Conservation (phyloP, 2,888 invertebrate species). For the Eremobia ochroleuca region DNA sequence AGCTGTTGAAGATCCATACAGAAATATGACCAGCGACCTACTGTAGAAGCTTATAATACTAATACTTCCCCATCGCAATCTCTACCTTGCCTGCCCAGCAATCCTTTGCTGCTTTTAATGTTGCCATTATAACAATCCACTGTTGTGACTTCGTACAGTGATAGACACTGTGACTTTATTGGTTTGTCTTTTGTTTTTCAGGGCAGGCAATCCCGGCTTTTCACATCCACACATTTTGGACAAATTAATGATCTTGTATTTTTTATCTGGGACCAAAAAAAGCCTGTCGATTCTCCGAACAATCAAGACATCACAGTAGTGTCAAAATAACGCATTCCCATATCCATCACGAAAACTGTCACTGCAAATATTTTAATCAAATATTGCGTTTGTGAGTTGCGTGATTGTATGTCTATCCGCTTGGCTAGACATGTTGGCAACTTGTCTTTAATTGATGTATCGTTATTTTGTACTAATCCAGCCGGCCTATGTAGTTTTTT, state of each 20-base stretch:
- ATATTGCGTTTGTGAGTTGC: slow-evolving; percentile 33
- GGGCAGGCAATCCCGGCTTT: not conserved
- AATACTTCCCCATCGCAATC: not conserved
- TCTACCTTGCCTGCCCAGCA: not conserved
- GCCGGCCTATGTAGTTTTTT: not conserved
- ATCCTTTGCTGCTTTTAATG: not conserved
- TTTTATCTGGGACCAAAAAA: not conserved
- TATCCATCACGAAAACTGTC: slow-evolving; percentile 50
- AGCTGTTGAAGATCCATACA: too few species aligned
- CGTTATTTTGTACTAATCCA: slow-evolving; percentile 39
- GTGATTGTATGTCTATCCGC: slow-evolving; percentile 38
- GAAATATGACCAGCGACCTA: not conserved
- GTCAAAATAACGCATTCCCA: slow-evolving; percentile 33
- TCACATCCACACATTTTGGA: not conserved
- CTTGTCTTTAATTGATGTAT: slow-evolving; percentile 49
- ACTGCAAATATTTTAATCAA: slow-evolving; percentile 52
- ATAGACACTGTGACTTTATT: not conserved
- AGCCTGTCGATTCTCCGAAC: not conserved
- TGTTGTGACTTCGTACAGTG: not conserved
- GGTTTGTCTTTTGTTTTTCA: not conserved
- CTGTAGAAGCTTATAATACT: too few species aligned
- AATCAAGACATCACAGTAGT: slow-evolving; percentile 10
- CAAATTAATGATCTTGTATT: not conserved
- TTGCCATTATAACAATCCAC: not conserved
- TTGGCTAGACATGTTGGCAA: slow-evolving; percentile 39